Evolutionary conservation across 1,140 invertebrate species (phyloP), one percentile per base, ranked within the genome.

Genomic region (Camponotus vicinus): DNA sequence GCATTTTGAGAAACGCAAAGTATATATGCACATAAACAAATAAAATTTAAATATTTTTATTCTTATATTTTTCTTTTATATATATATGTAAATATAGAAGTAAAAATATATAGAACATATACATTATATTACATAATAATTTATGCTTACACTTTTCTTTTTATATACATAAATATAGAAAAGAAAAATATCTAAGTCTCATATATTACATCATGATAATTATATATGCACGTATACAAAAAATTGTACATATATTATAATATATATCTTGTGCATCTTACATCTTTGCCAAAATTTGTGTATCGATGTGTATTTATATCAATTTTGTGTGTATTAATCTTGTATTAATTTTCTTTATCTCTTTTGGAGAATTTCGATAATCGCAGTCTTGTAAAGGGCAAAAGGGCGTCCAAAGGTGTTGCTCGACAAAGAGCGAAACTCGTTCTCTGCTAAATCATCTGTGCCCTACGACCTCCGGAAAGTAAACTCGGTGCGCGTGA

Each of bases 381-480:
- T 78, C 55, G 27, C 13, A 18, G 27, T 45, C n/a, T 64, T 9
- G 18, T 11, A 34, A 78, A 66, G 42, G 40, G 32, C 42, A 3
- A 78, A 40, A 21, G 40, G n/a, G 18, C 18, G 21, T 27, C 49
- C 40, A 18, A 45, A 37, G 52, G 59, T 37, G 55, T 6, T 55
- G 66, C 15, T 42, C 40, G 37, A 63, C 27, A 49, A 75, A 75
- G 69, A 73, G 40, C 55, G 40, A 15, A 34, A 32, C 15, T 6
- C 59, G 27, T 34, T 37, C 69, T 37, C 40, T 70, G 69, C 55
- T 83, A 75, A 75, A 83, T 83, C 57, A 75, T 75, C 55, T 61
- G 55, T 73, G 40, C 78, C 27, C 64, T 55, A n/a, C 64, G 78
- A 71, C 37, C 37, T 49, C 21, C 67, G 18, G 13, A 73, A 42